phyloP scores from a whole-genome alignment of 2,888 invertebrate genomes.

The Drosophila anomalata region DNA sequence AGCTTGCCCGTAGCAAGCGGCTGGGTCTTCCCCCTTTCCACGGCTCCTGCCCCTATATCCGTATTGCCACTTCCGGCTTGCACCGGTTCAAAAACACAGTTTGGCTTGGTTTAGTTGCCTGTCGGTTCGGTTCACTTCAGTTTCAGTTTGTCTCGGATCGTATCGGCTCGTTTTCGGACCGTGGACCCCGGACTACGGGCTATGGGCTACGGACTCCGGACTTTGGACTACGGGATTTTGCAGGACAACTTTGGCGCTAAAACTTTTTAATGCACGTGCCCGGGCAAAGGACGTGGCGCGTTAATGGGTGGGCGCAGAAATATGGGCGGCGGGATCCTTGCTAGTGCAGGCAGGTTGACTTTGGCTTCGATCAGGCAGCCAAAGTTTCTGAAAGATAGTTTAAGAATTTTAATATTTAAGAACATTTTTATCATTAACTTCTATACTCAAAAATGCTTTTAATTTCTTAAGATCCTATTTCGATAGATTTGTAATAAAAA shows the following conservation, averaged over 20 bases:
- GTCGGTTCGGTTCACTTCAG: constrained; percentile 22
- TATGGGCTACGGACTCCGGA: constrained; percentile 2
- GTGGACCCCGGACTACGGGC: constrained; percentile 1
- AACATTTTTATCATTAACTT: no score
- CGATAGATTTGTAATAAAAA: no score
- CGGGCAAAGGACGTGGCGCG: constrained; percentile 30
- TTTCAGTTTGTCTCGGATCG: constrained; percentile 9
- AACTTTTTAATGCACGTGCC: constrained; percentile 75
- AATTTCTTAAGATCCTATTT: no score
- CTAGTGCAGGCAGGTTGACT: constrained; percentile 27
- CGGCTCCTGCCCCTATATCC: background rate
- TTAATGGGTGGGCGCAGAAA: constrained; percentile 12
- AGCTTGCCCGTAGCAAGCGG: constrained; percentile 32
- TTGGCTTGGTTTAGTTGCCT: constrained; percentile 37
- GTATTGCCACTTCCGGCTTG: constrained; percentile 70
- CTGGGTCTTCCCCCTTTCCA: constrained; percentile 17
- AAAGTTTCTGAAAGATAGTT: constrained; percentile 5
- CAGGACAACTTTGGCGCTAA: constrained; percentile 65
- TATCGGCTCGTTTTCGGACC: constrained; percentile 10
- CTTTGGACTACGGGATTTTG: constrained; percentile 12
- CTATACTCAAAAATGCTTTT: no score
- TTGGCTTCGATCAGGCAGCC: constrained; percentile 51
- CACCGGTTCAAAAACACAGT: constrained; percentile 36
- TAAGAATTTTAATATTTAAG: background rate
- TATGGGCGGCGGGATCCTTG: background rate